Percentiles rank a stretch among this genome's conserved stretches.
Conservation (phyloP, 2,113 vertebrate genomes). For the Paracanthobrama guichenoti region DNA sequence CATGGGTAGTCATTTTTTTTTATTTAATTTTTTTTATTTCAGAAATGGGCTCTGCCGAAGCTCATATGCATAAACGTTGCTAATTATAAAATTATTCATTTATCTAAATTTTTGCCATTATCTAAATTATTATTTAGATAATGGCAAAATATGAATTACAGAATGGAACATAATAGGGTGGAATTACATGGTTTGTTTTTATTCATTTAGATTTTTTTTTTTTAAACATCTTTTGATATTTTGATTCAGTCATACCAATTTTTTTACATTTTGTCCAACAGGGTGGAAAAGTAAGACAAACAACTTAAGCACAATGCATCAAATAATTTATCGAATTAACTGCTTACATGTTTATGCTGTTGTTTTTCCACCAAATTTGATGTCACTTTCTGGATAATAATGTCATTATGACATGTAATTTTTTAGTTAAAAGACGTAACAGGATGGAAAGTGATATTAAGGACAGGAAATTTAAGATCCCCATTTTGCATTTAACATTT, state of each 20-base stretch:
- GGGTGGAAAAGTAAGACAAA: background rate
- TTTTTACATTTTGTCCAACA: background rate
- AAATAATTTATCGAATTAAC: background rate
- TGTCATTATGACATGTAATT: background rate
- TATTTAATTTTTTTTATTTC: background rate
- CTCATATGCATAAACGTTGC: background rate
- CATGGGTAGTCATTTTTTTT: too few relatives aligned
- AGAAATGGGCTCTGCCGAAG: background rate
- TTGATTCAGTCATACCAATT: background rate
- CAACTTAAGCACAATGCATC: background rate
- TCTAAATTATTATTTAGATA: background rate
- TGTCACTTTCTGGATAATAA: background rate
- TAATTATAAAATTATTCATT: too few relatives aligned
- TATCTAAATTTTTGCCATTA: too few relatives aligned
- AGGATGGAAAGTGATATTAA: background rate
- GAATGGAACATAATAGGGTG: background rate
- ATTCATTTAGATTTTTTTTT: background rate
- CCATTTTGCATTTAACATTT: background rate
- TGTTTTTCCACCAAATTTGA: background rate
- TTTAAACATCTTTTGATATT: background rate
- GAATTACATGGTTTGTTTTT: background rate
- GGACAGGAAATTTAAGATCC: background rate
- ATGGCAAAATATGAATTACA: background rate
- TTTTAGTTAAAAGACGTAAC: background rate
- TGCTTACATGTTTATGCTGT: background rate